phyloP scores from a whole-genome alignment of 2,113 vertebrate species.

The Coracopsis vasa region DNA sequence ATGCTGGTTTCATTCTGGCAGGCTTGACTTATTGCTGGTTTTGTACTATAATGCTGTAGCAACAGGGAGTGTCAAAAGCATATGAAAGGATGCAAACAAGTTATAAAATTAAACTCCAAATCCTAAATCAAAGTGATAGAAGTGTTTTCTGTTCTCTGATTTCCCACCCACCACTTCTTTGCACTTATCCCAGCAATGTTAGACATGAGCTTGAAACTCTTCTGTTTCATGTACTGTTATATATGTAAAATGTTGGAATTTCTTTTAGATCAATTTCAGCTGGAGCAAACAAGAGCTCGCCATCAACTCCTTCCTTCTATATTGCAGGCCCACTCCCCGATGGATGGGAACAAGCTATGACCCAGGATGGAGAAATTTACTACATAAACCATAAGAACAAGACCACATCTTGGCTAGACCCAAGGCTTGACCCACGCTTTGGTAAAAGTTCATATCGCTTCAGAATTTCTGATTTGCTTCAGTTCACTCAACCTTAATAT shows the following conservation, averaged over 20 bases:
- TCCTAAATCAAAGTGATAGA: background rate
- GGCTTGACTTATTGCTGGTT: constrained; percentile 66
- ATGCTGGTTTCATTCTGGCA: constrained; percentile 58
- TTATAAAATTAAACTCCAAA: constrained; percentile 21
- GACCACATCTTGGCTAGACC: constrained; percentile 98
- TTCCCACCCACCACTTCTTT: constrained; percentile 8
- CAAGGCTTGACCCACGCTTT: constrained; percentile 94
- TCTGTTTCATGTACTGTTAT: constrained; percentile 60
- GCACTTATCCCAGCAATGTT: background rate
- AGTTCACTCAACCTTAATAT: constrained; percentile 53
- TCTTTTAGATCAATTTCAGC: constrained; percentile 66
- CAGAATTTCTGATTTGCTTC: constrained; percentile 61
- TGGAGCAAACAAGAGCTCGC: constrained; percentile 68
- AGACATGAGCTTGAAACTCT: constrained; percentile 41
- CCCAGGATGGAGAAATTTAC: constrained; percentile 98
- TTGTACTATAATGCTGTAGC: background rate
- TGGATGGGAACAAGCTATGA: constrained; percentile 98
- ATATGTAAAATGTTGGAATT: constrained; percentile 57
- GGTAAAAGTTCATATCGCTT: constrained; percentile 86
- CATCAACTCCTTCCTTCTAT: constrained; percentile 74
- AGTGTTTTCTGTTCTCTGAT: constrained; percentile 20
- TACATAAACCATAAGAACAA: constrained; percentile 99
- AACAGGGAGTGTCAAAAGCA: background rate
- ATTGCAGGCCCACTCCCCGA: constrained; percentile 94
- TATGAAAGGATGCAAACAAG: background rate